A percentile compares a stretch with the other conserved stretches of the same genome.
These are phyloP conservation scores for Ochotona curzoniae DNA, from an alignment of 2,113 vertebrate genomes.

Conservation along the genomic window DNA sequence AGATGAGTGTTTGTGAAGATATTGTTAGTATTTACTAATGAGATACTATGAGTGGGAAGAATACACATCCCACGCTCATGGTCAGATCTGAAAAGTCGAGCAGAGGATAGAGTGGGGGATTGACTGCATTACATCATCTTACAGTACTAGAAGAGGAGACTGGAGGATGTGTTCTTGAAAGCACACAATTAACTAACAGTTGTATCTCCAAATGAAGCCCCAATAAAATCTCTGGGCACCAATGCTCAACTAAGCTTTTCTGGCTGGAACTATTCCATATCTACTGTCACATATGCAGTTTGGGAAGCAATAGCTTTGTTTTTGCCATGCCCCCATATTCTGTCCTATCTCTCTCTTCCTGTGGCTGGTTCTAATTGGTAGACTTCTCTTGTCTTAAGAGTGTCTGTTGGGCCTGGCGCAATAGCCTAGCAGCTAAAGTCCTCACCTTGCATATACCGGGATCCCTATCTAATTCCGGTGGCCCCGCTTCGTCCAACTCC, in stretches of 20 bases:
- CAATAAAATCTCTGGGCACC: background rate
- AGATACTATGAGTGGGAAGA: accelerated
- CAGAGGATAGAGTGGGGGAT: background rate
- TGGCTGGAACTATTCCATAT: background rate
- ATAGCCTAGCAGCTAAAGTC: no score
- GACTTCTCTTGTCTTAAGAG: background rate
- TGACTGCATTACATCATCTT: background rate
- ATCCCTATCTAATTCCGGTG: no score
- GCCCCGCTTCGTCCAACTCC: no score
- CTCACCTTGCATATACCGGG: no score
- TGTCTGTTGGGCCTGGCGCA: background rate
- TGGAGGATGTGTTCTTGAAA: background rate
- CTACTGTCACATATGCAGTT: background rate
- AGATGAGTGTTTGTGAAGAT: background rate
- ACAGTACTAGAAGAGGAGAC: background rate
- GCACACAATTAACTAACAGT: background rate
- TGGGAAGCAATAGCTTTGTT: background rate
- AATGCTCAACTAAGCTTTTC: background rate
- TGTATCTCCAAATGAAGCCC: background rate
- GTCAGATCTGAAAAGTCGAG: background rate
- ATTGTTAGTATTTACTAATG: background rate
- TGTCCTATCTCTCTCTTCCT: background rate
- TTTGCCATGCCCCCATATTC: background rate
- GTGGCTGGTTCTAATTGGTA: background rate
- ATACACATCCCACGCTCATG: background rate